These are phyloP conservation scores for Panthera leo DNA, from an alignment of 2,113 vertebrate genomes.

Conservation along the genomic window DNA sequence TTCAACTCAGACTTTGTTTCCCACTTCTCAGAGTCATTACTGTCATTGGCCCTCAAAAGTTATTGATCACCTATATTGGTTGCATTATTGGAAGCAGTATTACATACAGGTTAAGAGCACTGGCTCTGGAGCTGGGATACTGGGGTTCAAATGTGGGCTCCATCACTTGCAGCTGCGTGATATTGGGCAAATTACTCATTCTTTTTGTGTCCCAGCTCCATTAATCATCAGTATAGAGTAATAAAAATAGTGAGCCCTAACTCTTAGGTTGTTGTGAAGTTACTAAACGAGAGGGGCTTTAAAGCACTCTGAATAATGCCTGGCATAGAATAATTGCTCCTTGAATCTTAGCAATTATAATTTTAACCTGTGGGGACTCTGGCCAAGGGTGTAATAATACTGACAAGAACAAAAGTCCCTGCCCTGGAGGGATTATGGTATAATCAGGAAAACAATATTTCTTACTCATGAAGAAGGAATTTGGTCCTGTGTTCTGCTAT, in stretches of 20 bases:
- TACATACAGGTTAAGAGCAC: neutral
- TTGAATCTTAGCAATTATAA: neutral
- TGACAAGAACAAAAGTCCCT: neutral
- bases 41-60: too few species aligned
- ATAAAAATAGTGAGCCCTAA: neutral
- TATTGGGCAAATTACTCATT: neutral
- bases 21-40: neutral
- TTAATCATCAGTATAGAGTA: neutral
- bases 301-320: neutral
- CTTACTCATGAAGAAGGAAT: neutral
- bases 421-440: neutral
- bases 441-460: neutral
- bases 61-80: too few species aligned
- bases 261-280: neutral
- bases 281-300: neutral
- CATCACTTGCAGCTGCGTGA: neutral
- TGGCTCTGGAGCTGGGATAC: neutral
- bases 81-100: neutral
- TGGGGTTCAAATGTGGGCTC: neutral
- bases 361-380: neutral
- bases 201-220: neutral
- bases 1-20: neutral
- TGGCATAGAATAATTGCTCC: neutral
- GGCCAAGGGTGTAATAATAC: neutral
- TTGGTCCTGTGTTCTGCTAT: neutral